Base-by-base conservation (phyloP, 2,888 invertebrate species). In the Microchrysa polita region DNA sequence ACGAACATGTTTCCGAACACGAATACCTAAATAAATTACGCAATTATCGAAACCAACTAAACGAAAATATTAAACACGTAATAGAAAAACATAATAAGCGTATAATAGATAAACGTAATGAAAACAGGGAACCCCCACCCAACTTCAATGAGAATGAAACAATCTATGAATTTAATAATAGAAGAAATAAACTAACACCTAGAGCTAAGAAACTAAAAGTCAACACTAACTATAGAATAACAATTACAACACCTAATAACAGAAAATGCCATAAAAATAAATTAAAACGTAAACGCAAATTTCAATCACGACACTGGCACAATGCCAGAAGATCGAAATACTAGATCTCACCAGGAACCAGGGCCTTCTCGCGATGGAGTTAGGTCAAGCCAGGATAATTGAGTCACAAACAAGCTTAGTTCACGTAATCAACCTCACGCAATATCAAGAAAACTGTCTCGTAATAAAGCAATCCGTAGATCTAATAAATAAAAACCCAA, bases 151-250 rank as follows among this genome's bases (percentile, higher is more conserved):
- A 2, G 1, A 18, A 2, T 59, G 71, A 74, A 23, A 44, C 40
- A n/a, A 63, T 75, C 12, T 73, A 72, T 72, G 72, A 72, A n/a
- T 67, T 65, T 34, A 74, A 76, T 10, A 55, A 60, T n/a, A 74
- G 61, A 27, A 20, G 61, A 23, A 61, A 61, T 40, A 61, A 61
- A 61, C 61, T 61, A 23, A 23, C 22, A 5, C 61, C 27, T 23
- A 34, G 27, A 22, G 22, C 27, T 61, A 23, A 2, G 2, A 61
- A 23, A 23, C 61, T 27, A 27, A 61, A 61, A 27, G 40, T 61
- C 9, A 61, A 2, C 5, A 27, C 5, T 27, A 27, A 61, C 27
- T 27, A 61, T n/a, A 22, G 27, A 23, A 16, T 61, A 1, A 61
- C 61, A 1, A 14, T 61, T 23, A 4, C 27, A n/a, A 5, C 61